Evolutionary conservation across 2,797 vertebrate species (phyloP), one percentile per base, ranked within the genome.

Genomic region (Rhyacichthys aspro): DNA sequence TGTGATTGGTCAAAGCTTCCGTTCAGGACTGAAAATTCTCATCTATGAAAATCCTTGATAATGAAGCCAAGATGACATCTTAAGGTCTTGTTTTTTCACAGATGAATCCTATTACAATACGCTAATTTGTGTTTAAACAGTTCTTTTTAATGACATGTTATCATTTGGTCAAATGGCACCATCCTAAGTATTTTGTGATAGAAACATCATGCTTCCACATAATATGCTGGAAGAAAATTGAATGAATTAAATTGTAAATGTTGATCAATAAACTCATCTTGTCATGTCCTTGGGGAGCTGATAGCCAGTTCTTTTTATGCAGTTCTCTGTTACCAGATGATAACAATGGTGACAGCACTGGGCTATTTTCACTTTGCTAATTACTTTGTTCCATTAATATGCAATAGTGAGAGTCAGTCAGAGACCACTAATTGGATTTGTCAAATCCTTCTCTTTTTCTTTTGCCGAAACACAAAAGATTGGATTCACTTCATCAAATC

Each of bases 401-500:
- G 73, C 75, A 71, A 72, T 28, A 42, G 52, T 55, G 19, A 8
- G 66, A 82, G 81, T 68, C 62, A 44, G 46, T 59, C 66, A 76
- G 62, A 80, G 70, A 67, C 32, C 19, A 46, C 75, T 86, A 87
- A 88, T 85, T 90, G 79, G 81, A 84, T 90, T 86, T 87, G 59
- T 59, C 60, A 76, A 79, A 84, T 78, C 83, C 77, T 82, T 85
- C 23, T 19, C 57, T 61, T 48, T 59, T 64, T 59, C 57, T 76
- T 78, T 64, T 55, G 47, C 72, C 75, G 59, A 63, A 72, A 67
- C 69, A 76, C 68, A 72, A 73, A 78, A 83, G 72, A 81, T 82
- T 76, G 74, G 80, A 80, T 79, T 76, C 74, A 74, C 79, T 71
- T 78, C 70, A 78, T 81, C 75, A 68, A 70, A 68, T 67, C 62